Conservation (phyloP, 1,140 invertebrate genomes). For the Drosophila obscura region DNA sequence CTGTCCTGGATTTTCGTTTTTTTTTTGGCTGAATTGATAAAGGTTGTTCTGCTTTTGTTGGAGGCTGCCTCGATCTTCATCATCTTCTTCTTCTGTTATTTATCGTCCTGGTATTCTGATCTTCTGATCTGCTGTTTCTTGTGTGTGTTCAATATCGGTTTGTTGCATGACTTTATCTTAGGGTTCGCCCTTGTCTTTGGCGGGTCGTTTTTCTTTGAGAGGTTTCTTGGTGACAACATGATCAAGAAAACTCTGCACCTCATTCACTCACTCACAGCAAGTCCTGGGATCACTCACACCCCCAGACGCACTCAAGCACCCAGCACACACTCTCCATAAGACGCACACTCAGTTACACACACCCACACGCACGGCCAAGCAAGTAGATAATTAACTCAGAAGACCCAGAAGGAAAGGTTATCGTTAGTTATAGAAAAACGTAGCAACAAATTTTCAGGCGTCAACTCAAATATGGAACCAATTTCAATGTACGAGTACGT, state of each 20-base stretch:
- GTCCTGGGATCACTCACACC: background rate
- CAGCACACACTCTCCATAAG: constrained; percentile 17
- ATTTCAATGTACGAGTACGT: too few species aligned
- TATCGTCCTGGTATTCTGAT: constrained; percentile 48
- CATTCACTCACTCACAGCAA: constrained; percentile 11
- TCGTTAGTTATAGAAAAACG: too few species aligned
- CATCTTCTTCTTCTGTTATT: constrained; percentile 16
- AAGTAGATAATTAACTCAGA: constrained; percentile 11
- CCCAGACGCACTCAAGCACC: constrained; percentile 18
- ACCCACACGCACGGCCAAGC: constrained; percentile 17
- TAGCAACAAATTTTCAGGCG: too few species aligned
- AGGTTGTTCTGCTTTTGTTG: constrained; percentile 10
- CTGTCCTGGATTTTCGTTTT: constrained; percentile 28
- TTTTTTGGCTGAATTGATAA: constrained; percentile 28
- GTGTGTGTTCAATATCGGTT: constrained; percentile 19
- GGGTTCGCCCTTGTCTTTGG: constrained; percentile 31
- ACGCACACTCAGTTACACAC: constrained; percentile 3
- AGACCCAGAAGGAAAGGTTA: constrained; percentile 12
- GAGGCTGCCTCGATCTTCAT: constrained; percentile 28
- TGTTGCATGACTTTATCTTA: constrained; percentile 11
- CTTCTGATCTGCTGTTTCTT: constrained; percentile 50
- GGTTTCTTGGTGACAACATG: constrained; percentile 45
- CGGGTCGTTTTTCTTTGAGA: constrained; percentile 17
- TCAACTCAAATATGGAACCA: too few species aligned
- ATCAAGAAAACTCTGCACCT: constrained; percentile 77